A percentile compares a stretch with the other conserved stretches of the same genome.
Conservation (phyloP, 2,797 vertebrate genomes). For the Pipistrellus pygmaeus region DNA sequence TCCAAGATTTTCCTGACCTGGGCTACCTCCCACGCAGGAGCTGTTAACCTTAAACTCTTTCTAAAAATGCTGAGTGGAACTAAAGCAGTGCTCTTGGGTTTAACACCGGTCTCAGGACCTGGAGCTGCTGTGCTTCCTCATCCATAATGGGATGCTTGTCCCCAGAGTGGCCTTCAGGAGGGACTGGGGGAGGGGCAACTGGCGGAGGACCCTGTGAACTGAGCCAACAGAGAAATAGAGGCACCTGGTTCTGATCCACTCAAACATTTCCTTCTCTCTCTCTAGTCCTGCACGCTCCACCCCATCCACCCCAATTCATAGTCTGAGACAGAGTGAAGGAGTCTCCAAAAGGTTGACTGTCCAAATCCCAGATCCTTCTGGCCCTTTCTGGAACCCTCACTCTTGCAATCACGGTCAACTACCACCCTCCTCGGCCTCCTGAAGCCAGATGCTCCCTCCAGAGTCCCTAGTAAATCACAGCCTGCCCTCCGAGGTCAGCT, state of each 20-base stretch:
- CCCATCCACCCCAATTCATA: not conserved
- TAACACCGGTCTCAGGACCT: not conserved
- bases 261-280: not conserved
- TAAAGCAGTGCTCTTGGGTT: not conserved
- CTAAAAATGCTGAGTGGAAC: not conserved
- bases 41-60: not conserved
- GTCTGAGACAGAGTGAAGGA: not conserved
- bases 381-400: not conserved
- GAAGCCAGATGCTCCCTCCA: not conserved
- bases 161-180: not conserved
- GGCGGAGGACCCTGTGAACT: not conserved
- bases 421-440: fast-evolving
- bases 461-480: not conserved
- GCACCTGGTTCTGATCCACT: not conserved
- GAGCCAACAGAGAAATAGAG: not conserved
- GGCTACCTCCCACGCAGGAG: not conserved
- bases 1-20: not conserved
- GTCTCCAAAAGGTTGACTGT: not conserved
- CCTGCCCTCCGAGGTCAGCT: not conserved
- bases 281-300: not conserved
- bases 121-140: not conserved
- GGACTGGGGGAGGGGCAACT: not conserved
- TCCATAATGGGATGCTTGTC: not conserved
- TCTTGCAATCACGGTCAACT: fast-evolving
- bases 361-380: not conserved